Evolutionary conservation across 2,113 vertebrate genomes (phyloP), one percentile per base, ranked within the genome.

Genomic region (Erythrocercus mccallii): DNA sequence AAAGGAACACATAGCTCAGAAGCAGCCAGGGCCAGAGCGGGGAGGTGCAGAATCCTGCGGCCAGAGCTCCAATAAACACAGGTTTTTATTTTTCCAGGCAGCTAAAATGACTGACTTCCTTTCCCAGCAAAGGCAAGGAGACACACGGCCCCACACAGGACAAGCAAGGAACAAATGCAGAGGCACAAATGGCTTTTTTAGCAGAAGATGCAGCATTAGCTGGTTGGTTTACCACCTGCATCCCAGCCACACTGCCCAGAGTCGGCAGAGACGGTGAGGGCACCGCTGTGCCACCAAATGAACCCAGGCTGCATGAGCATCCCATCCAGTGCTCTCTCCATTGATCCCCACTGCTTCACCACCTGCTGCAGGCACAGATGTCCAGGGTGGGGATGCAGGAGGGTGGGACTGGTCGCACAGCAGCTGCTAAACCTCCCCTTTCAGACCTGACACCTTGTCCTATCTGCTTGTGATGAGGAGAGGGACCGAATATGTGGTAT

Each of bases 131-230:
- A 60, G 20, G 27, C 35, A 30, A 54, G 47, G 13, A 47, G 58
- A 42, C n/a, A 31, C 0, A 2, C 9, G 17, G 53, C 56, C 18
- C n/a, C 17, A 4, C 3, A 2, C 0, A 0, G 40, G 35, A 27
- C 33, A 11, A 1, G 12, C 28, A 42, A 48, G 47, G 42, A 47
- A 35, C 21, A 50, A 60, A 54, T 2, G 15, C 21, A 60, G 51
- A n/a, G 35, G 31, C 51, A 71, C 23, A 62, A 90, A 82, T 8
- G 57, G 18, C 27, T 21, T 27, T 69, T 58, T 42, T 3, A 79
- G 78, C 38, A 53, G 18, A 19, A 81, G 72, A 4, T 8, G 21
- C 15, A 8, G 10, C 23, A 14, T 23, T 11, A 17, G 38, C 54
- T 50, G 22, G 5, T 6, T 45, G 27, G 5, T 64, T 60, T 20